Evolutionary conservation across 2,113 vertebrate genomes (phyloP).

Genomic region (Oenanthe melanoleuca): DNA sequence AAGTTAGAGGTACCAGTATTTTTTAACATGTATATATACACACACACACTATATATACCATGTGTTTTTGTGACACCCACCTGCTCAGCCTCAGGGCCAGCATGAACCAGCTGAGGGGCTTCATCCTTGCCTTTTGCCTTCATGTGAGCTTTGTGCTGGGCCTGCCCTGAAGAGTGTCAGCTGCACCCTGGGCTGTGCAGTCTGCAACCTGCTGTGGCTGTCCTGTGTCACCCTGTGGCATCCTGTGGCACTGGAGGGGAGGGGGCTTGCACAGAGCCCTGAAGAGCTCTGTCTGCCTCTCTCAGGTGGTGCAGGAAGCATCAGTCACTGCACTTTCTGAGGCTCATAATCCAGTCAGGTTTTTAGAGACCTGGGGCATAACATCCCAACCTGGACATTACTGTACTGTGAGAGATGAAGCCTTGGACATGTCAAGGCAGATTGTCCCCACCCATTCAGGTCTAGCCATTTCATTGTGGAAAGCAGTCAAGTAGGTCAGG

Average conservation of each 20-base stretch:
- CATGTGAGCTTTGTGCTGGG: background rate
- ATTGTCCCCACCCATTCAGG: background rate
- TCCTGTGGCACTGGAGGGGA: background rate
- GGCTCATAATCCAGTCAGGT: background rate
- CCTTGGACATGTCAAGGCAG: background rate
- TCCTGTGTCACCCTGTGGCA: too few species aligned
- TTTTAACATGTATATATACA: background rate
- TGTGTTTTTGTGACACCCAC: background rate
- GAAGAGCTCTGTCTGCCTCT: background rate
- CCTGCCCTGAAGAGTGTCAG: background rate
- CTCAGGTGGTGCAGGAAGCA: background rate
- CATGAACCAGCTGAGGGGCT: background rate
- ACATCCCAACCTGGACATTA: background rate
- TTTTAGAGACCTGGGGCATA: background rate
- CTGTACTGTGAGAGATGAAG: background rate
- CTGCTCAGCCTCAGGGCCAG: background rate
- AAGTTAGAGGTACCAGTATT: conserved; percentile 87
- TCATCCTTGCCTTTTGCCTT: background rate
- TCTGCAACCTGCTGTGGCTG: background rate
- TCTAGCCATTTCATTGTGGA: background rate
- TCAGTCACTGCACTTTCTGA: background rate
- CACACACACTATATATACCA: too few species aligned
- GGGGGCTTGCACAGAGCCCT: background rate
- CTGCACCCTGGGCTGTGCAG: background rate
- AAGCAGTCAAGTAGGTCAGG: background rate